These are phyloP conservation scores for Otolemur crassicaudatus DNA, from an alignment of 2,797 vertebrate species.

Conservation along the genomic window DNA sequence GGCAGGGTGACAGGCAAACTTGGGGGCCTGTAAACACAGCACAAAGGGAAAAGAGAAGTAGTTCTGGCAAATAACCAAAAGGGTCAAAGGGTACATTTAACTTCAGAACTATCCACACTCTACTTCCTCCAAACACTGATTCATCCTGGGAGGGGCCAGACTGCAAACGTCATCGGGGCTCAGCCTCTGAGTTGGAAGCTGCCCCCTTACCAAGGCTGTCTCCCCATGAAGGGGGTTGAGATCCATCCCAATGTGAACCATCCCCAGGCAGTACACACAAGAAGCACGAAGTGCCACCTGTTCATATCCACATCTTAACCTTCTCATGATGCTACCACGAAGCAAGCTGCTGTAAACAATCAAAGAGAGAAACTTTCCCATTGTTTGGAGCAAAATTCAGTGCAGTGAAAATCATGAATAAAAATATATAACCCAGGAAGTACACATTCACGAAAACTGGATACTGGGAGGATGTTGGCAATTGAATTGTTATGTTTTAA, in stretches of 20 bases:
- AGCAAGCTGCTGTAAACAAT: background rate
- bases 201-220: accelerated
- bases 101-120: background rate
- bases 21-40: background rate
- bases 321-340: background rate
- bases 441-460: background rate
- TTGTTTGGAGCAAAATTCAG: background rate
- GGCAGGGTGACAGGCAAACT: background rate
- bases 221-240: background rate
- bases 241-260: background rate
- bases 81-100: background rate
- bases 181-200: background rate
- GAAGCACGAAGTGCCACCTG: background rate
- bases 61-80: background rate
- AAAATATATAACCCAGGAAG: background rate
- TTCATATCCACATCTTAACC: too few species aligned
- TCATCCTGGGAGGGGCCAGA: background rate
- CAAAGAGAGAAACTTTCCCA: background rate
- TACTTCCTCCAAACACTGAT: background rate
- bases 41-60: background rate
- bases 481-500: background rate
- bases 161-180: background rate
- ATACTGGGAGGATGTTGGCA: background rate
- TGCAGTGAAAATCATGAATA: background rate
- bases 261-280: background rate